phyloP scores from a whole-genome alignment of 1,140 invertebrate genomes.

The Drosophila pachea region DNA sequence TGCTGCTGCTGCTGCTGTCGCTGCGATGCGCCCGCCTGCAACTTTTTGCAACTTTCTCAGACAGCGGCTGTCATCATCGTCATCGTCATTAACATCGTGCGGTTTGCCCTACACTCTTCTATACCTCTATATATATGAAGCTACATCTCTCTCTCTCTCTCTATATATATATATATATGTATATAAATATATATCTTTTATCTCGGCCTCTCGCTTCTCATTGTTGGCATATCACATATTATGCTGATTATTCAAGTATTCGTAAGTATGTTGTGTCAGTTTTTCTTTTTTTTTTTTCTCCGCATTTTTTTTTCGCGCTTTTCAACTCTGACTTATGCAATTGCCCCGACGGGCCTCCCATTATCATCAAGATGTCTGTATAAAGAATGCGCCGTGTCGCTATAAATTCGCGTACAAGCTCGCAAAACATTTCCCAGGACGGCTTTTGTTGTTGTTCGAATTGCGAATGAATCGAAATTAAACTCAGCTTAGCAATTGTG shows the following conservation, averaged over 20 bases:
- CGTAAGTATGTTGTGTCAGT: slow-evolving; percentile 42
- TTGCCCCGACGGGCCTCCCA: slow-evolving; percentile 48
- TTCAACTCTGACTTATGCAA: slow-evolving; percentile 57
- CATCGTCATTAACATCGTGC: slow-evolving; percentile 50
- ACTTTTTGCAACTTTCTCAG: slow-evolving; percentile 70
- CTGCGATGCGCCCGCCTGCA: slow-evolving; percentile 14
- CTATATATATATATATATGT: slow-evolving; percentile 19
- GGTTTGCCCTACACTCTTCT: slow-evolving; percentile 25
- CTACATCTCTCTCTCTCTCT: slow-evolving; percentile 15
- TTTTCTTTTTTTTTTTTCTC: slow-evolving; percentile 12
- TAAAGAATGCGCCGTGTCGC: slow-evolving; percentile 46
- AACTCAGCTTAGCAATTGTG: slow-evolving; percentile 7
- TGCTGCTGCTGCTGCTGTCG: background rate
- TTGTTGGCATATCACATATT: slow-evolving; percentile 35
- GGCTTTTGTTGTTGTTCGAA: slow-evolving; percentile 19
- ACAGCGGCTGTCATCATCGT: slow-evolving; percentile 57
- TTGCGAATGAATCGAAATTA: slow-evolving; percentile 1
- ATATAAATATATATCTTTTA: slow-evolving; percentile 42
- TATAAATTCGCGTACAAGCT: slow-evolving; percentile 45
- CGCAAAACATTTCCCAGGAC: slow-evolving; percentile 43
- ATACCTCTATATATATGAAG: background rate
- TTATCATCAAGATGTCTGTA: slow-evolving; percentile 50
- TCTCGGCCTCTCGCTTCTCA: slow-evolving; percentile 48
- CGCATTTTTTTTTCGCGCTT: slow-evolving; percentile 10
- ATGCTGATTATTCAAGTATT: slow-evolving; percentile 58